Evolutionary conservation across 2,113 vertebrate genomes (phyloP).

Genomic region (Saccopteryx bilineata): DNA sequence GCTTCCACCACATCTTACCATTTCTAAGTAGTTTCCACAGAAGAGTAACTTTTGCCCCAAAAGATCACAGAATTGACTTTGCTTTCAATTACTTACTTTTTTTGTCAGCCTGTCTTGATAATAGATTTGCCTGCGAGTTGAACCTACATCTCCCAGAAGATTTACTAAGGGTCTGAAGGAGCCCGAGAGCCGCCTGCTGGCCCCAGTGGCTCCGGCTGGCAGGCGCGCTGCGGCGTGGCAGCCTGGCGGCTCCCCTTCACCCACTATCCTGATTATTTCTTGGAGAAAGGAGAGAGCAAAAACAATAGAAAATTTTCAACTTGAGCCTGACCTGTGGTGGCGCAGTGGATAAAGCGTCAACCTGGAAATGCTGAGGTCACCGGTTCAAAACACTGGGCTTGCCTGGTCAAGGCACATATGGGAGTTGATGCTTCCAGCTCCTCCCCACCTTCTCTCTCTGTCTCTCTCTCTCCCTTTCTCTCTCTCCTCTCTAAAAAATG

Average conservation of each 20-base stretch:
- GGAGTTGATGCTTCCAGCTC: too few relatives aligned
- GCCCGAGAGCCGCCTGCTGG: background rate
- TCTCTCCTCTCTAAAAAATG: too few relatives aligned
- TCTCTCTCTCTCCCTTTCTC: too few relatives aligned
- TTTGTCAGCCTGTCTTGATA: background rate
- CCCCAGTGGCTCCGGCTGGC: background rate
- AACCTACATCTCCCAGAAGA: background rate
- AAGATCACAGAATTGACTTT: background rate
- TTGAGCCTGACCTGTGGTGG: background rate
- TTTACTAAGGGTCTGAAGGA: slow-evolving; percentile 11
- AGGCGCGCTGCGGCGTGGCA: background rate
- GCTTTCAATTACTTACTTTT: background rate
- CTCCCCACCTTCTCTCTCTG: too few relatives aligned
- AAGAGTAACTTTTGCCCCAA: background rate
- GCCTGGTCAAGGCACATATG: too few relatives aligned
- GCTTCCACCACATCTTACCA: background rate
- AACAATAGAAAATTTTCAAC: slow-evolving; percentile 40
- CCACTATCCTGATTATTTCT: background rate
- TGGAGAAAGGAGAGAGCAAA: background rate
- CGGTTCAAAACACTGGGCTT: too few relatives aligned
- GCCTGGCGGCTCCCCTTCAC: background rate
- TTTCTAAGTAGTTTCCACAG: background rate
- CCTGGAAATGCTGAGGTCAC: too few relatives aligned
- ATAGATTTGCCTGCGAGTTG: background rate
- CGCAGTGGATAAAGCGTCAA: too few relatives aligned